Evolutionary conservation across 1,140 invertebrate species (phyloP), one percentile per base, ranked within the genome.

Genomic region (Diachasma alloeum): DNA sequence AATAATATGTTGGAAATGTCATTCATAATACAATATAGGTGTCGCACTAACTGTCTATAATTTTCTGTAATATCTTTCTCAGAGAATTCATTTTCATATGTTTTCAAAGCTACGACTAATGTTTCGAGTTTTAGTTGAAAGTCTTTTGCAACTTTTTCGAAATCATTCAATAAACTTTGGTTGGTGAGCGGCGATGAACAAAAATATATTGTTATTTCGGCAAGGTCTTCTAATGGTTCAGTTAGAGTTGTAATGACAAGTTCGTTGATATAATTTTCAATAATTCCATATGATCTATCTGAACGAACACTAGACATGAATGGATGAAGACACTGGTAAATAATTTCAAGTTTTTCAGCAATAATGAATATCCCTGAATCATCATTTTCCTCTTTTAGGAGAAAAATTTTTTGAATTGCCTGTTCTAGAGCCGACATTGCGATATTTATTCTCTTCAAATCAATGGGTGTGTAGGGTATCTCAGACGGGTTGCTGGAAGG

Each of bases 171-270:
- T 22, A 10, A 56, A 75, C n/a, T 77, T n/a, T n/a, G n/a, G 36
- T 74, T 71, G 59, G 56, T 71, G 4, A 46, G 1, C 1, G 17
- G 59, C 37, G 13, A 22, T 11, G 19, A 13, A 17, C 67, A 46
- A 10, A 68, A 68, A 0, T 6, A 9, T 56, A 24, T 31, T 0
- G 79, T n/a, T 17, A 39, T 67, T 24, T 53, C 24, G 8, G 84
- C 82, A 13, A 87, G 74, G 39, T 85, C 84, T 73, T 88, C 87
- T 11, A 89, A 71, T 10, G 87, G 86, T 72, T 82, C 75, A 0
- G 83, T 79, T 6, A 89, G 74, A 4, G 86, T 85, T 73, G 88
- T 87, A 0, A 89, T 80, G 0, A 89, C 76, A n/a, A 89, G 82
- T 1, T 84, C 86, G 72, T 89, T 87, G 13, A 87, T 85, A 37